Conservation (phyloP, 2,797 vertebrate species). For the Eulemur rubriventer region DNA sequence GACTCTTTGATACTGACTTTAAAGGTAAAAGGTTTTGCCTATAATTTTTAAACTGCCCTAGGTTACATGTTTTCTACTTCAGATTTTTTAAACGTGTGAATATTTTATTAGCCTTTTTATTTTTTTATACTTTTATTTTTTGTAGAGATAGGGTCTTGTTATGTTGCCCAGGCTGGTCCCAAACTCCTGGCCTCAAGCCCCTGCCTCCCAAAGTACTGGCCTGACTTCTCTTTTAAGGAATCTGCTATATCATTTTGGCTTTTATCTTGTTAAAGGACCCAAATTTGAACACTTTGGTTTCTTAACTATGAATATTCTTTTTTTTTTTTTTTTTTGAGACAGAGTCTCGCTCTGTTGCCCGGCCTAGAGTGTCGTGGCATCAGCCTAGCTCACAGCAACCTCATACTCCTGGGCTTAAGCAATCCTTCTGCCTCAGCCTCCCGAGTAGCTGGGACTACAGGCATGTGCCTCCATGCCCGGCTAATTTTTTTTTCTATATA, state of each 20-base stretch:
- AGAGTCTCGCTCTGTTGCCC: no score
- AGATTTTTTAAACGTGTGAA: background rate
- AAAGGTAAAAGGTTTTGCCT: background rate
- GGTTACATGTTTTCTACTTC: background rate
- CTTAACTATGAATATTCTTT: background rate
- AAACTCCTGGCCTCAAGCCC: background rate
- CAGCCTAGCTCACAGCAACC: no score
- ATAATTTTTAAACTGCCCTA: background rate
- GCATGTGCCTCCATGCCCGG: no score
- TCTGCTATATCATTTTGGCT: background rate
- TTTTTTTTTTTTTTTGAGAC: no score
- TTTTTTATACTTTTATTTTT: background rate
- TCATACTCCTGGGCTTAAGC: no score
- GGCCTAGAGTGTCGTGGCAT: no score
- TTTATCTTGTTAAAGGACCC: background rate
- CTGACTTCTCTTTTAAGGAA: background rate
- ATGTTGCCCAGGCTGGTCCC: background rate
- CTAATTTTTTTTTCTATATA: no score
- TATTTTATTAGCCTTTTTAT: background rate
- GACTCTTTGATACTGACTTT: background rate
- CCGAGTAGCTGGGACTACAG: no score
- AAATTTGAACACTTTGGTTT: background rate
- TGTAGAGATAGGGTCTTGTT: background rate
- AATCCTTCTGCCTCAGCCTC: no score
- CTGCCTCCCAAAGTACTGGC: background rate